Base-by-base conservation (phyloP, 2,797 vertebrate species). In the Hybognathus amarus region DNA sequence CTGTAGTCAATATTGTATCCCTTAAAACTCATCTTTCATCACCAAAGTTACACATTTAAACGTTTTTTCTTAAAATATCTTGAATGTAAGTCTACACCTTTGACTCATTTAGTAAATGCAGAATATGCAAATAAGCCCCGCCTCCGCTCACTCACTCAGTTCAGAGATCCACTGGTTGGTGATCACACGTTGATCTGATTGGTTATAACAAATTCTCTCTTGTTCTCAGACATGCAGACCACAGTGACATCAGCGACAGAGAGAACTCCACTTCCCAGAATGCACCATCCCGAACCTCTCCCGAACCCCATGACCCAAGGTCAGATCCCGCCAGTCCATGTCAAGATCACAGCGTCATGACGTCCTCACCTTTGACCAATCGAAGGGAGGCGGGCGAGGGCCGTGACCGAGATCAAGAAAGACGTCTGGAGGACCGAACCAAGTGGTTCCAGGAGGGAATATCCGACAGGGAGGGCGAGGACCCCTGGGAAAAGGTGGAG, bases 381-480 rank as follows among this genome's bases (percentile, higher is more conserved):
- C 91, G 90, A 22, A 89, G 91, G 73, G 93, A 92, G 74, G 92
- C 92, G 59, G 94, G 92, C 0, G 97, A 97, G 90, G 96, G 97
- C 80, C 93, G 96, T 90, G 96, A 97, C 90, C 92, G 91, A 13
- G 96, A 97, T 82, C 94, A 96, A 79, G 96, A 95, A 0, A 83
- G 94, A 81, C 95, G 97, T 92, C 95, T 97, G 0, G 97, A 97
- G 92, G 97, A 98, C 88, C 94, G 97, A 79, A 95, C 96, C 84
- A 97, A 91, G 91, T 96, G 95, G 95, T 96, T 96, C 86, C 93
- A 98, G 92, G 87, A 93, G 42, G 93, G 88, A 50, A 56, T 88
- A 64, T 77, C 87, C 5, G 80, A 91, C 85, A 83, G 77, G 64
- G 94, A 94, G 63, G 89, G 91, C 74, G 89, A 92, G 84, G 84